Evolutionary conservation across 1,140 invertebrate genomes (phyloP).

Genomic region (Neomicropteryx cornuta): DNA sequence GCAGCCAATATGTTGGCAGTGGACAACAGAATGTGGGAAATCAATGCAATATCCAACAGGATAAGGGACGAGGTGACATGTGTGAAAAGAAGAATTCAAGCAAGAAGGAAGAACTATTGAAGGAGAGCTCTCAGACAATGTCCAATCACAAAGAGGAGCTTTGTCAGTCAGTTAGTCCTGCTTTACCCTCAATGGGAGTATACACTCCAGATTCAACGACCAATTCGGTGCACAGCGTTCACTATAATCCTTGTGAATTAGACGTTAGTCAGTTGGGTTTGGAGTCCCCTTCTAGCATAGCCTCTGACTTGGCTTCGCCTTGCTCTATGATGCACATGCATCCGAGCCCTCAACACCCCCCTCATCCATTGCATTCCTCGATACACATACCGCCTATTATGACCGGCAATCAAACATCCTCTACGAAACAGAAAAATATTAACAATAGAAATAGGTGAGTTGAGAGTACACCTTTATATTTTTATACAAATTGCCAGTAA

Average conservation of each 20-base stretch:
- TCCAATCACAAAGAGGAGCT: slow-evolving; percentile 35
- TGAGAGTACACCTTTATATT: slow-evolving; percentile 3
- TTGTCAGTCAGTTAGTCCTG: slow-evolving; percentile 43
- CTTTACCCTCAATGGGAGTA: slow-evolving; percentile 66
- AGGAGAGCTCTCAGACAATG: slow-evolving; percentile 20
- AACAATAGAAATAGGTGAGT: slow-evolving; percentile 43
- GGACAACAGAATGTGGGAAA: slow-evolving; percentile 24
- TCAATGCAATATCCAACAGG: slow-evolving; percentile 20
- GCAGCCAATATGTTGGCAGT: too few relatives aligned
- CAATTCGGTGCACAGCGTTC: slow-evolving; percentile 72
- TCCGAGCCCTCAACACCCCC: slow-evolving; percentile 41
- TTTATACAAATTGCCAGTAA: neutral
- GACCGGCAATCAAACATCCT: slow-evolving; percentile 38
- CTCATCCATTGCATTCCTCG: slow-evolving; percentile 48
- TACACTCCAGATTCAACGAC: slow-evolving; percentile 77
- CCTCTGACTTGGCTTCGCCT: slow-evolving; percentile 70
- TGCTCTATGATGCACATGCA: slow-evolving; percentile 55
- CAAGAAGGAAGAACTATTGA: slow-evolving; percentile 40
- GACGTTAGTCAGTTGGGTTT: slow-evolving; percentile 74
- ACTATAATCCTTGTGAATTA: slow-evolving; percentile 69
- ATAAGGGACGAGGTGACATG: slow-evolving; percentile 13
- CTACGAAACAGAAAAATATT: slow-evolving; percentile 41
- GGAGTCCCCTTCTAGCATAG: slow-evolving; percentile 79
- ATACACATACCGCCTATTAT: slow-evolving; percentile 46
- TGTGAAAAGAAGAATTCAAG: too few relatives aligned